These are phyloP conservation scores for Galeruca laticollis DNA, from an alignment of 2,888 invertebrate species.

Conservation along the genomic window DNA sequence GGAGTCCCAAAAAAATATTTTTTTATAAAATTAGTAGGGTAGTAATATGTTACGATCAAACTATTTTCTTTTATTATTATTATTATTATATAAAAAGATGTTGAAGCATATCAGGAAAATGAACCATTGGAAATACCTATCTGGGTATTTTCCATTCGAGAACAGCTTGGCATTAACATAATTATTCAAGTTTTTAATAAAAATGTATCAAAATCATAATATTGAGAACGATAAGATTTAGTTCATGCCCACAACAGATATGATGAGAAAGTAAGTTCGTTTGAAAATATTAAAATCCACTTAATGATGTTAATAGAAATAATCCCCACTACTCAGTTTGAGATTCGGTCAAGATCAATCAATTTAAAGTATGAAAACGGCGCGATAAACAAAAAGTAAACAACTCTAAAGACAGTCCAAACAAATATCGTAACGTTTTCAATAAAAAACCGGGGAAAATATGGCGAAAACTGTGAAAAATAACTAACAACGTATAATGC, in stretches of 20 bases:
- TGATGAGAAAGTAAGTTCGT: slow-evolving; percentile 35
- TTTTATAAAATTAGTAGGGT: too few species aligned
- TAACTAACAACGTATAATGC: slow-evolving; percentile 54
- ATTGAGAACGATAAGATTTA: slow-evolving; percentile 9
- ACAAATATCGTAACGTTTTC: slow-evolving; percentile 35
- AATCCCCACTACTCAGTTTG: slow-evolving; percentile 45
- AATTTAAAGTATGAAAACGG: slow-evolving; percentile 57
- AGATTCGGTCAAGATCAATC: slow-evolving; percentile 57
- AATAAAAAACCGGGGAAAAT: slow-evolving; percentile 39
- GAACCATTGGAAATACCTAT: slow-evolving; percentile 19
- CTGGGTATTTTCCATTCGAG: slow-evolving; percentile 29
- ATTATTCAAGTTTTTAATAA: not conserved
- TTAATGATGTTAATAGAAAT: slow-evolving; percentile 46
- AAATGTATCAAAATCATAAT: not conserved
- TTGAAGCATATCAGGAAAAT: not conserved
- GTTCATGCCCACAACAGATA: slow-evolving; percentile 16
- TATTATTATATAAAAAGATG: not conserved
- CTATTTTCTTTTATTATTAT: not conserved
- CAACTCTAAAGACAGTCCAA: slow-evolving; percentile 48
- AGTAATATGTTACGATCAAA: too few species aligned
- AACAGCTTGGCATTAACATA: slow-evolving; percentile 1
- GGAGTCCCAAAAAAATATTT: too few species aligned
- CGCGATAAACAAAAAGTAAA: slow-evolving; percentile 58
- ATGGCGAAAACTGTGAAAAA: slow-evolving; percentile 44
- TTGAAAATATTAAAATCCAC: slow-evolving; percentile 39